phyloP scores from a whole-genome alignment of 1,140 invertebrate species.

The Tetranychus cinnabarinus region DNA sequence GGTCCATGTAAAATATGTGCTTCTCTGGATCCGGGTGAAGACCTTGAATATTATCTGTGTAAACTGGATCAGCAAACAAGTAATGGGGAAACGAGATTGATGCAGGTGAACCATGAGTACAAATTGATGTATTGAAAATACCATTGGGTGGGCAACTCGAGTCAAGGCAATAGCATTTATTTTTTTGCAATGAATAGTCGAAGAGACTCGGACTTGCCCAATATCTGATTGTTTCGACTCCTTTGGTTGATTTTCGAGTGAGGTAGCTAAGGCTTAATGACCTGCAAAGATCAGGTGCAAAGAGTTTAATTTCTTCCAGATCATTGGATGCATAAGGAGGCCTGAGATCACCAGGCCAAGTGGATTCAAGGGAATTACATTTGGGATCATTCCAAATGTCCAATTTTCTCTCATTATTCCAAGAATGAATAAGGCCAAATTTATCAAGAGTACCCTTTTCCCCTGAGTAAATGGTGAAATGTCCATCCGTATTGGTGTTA shows the following conservation, averaged over 20 bases:
- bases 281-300: constrained; percentile 9
- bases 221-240: constrained; percentile 3
- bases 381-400: not conserved
- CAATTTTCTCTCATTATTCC: constrained; percentile 8
- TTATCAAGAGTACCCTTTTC: constrained; percentile 10
- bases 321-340: constrained; percentile 2
- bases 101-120: constrained; percentile 4
- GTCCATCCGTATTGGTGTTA: constrained; percentile 14
- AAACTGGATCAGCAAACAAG: constrained; percentile 50
- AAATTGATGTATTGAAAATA: constrained; percentile 3
- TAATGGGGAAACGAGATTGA: constrained; percentile 48
- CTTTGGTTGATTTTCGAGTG: not conserved
- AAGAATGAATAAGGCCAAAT: constrained; percentile 21
- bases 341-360: constrained; percentile 7
- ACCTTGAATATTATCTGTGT: constrained; percentile 47
- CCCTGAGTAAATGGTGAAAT: constrained; percentile 19
- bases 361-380: constrained; percentile 1
- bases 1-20: constrained; percentile 53
- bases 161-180: constrained; percentile 7
- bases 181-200: constrained; percentile 4
- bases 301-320: not conserved
- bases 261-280: not conserved
- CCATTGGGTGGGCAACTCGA: constrained; percentile 8
- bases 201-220: not conserved
- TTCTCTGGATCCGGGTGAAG: constrained; percentile 42